Evolutionary conservation across 2,113 vertebrate genomes (phyloP), one percentile per base, ranked within the genome.

Genomic region (Scortum barcoo): DNA sequence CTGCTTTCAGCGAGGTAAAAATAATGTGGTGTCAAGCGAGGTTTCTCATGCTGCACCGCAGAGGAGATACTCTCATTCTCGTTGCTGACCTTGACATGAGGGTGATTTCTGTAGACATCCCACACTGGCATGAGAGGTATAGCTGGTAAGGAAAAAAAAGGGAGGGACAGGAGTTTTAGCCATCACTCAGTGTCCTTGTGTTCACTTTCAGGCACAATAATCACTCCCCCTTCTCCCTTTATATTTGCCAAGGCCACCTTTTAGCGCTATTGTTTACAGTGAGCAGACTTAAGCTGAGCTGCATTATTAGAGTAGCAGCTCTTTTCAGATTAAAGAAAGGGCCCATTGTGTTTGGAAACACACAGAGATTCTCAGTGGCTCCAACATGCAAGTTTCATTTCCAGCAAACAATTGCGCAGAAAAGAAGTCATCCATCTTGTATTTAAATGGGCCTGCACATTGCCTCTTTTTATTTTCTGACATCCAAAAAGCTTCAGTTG

Each of bases 331-430:
- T 58, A 61, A 86, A 89, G 87, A 89, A 93, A 90, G 65, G 56
- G 30, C 65, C 78, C 88, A 83, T 88, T 91, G 91, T 92, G 83
- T 81, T 84, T 62, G 38, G 60, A 83, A 89, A 83, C 61, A 83
- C 61, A 56, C 28, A 14, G 56, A 76, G 76, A 84, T 53, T 72
- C 71, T 78, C 73, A 56, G 70, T 63, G 54, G 62, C 57, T 87
- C 78, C 50, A 85, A 79, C 66, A 71, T 80, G 76, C 69, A 77
- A 24, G 72, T 86, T 82, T 82, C 40, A 87, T 72, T 82, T 80
- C 80, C 56, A 82, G 73, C 53, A 82, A 82, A 85, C 68, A 83
- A 26, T 71, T 53, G 63, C 53, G 20, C 24, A 66, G 20, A 80
- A 65, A 84, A 82, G 65, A 81, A 85, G 81, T 48, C 83, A 88